A percentile compares a stretch with the other conserved stretches of the same genome.
Evolutionary conservation across 2,888 invertebrate genomes (phyloP).

Genomic region (Drosophila lacicola): DNA sequence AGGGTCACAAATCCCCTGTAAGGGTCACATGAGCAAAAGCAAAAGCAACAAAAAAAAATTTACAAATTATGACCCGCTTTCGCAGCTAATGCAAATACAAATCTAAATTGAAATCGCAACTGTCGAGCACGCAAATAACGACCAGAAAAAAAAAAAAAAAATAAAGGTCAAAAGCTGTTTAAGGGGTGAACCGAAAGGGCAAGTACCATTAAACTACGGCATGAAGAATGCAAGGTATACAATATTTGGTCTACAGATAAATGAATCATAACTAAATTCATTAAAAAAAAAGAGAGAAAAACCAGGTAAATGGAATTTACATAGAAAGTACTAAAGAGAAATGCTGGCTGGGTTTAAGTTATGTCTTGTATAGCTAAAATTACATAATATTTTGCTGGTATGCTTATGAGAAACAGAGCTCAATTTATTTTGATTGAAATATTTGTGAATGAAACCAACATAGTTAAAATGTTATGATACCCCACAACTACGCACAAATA

Average conservation of each 20-base stretch:
- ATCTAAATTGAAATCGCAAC: constrained; percentile 41
- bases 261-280: constrained; percentile 11
- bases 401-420: neutral
- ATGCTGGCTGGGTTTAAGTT: neutral
- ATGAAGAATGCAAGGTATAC: neutral
- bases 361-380: neutral
- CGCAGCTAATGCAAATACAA: constrained; percentile 34
- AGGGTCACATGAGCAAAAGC: neutral
- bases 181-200: neutral
- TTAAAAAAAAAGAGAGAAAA: neutral
- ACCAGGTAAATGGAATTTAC: neutral
- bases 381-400: neutral
- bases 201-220: neutral
- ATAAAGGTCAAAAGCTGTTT: constrained; percentile 11
- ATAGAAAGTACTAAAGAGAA: neutral
- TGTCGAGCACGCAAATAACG: constrained; percentile 20
- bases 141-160: constrained; percentile 1
- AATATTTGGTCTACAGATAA: neutral
- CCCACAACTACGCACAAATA: neutral
- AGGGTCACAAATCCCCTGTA: neutral
- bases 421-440: neutral
- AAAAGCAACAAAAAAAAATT: neutral
- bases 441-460: neutral
- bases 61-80: constrained; percentile 3
- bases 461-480: constrained; percentile 6